Evolutionary conservation across 2,113 vertebrate genomes (phyloP).

Genomic region (Neogale vison): DNA sequence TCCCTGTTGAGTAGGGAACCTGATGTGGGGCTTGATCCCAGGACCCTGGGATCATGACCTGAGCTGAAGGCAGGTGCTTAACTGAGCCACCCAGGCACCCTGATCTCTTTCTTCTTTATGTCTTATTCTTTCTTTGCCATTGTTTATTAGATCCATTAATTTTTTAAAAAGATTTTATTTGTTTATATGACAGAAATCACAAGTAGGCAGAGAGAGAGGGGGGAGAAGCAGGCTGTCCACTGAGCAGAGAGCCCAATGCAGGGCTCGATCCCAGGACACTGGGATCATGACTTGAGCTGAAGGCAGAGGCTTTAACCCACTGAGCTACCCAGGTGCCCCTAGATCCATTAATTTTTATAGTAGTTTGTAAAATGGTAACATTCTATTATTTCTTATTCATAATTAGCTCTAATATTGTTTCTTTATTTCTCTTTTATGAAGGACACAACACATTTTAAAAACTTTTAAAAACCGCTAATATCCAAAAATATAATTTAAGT

Average conservation of each 20-base stretch:
- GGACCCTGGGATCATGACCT: neutral
- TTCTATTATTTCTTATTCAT: constrained; percentile 18
- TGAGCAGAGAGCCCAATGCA: too few relatives aligned
- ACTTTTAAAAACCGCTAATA: neutral
- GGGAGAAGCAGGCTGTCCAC: too few relatives aligned
- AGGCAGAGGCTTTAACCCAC: too few relatives aligned
- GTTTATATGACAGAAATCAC: too few relatives aligned
- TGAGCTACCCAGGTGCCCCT: neutral
- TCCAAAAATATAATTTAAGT: neutral
- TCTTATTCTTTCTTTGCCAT: neutral
- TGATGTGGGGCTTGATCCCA: too few relatives aligned
- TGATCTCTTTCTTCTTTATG: neutral
- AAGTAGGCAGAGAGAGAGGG: too few relatives aligned
- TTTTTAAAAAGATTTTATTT: neutral
- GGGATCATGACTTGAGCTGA: too few relatives aligned
- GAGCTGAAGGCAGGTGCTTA: neutral
- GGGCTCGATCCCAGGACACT: too few relatives aligned
- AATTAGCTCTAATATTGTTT: neutral
- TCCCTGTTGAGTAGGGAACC: too few relatives aligned
- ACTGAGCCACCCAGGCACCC: neutral
- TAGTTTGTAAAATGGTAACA: constrained; percentile 37
- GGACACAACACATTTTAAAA: constrained; percentile 45
- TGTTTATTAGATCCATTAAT: neutral
- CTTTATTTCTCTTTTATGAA: constrained; percentile 39
- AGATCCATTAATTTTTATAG: neutral